phyloP scores from a whole-genome alignment of 1,140 invertebrate genomes.

The Apis laboriosa region DNA sequence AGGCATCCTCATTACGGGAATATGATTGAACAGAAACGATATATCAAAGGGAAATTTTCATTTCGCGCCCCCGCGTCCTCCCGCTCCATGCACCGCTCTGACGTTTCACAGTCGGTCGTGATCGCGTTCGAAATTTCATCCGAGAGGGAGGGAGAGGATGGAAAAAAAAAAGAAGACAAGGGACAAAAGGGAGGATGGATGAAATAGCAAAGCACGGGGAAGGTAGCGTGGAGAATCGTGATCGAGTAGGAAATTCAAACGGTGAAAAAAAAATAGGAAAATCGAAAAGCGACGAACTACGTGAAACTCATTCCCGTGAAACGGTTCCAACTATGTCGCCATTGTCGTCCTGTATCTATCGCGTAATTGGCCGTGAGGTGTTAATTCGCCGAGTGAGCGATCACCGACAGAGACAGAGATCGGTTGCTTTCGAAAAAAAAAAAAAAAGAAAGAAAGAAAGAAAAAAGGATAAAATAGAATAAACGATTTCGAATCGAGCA shows the following conservation, averaged over 20 bases:
- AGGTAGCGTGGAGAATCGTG: conserved; percentile 1
- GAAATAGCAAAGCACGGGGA: not conserved
- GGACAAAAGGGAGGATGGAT: too few species aligned
- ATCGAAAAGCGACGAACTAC: conserved; percentile 10
- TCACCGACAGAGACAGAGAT: not conserved
- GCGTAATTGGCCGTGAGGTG: conserved; percentile 21
- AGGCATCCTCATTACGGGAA: not conserved
- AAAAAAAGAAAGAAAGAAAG: not conserved
- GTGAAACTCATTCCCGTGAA: conserved; percentile 27
- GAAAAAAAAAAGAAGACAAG: too few species aligned
- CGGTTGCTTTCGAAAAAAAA: not conserved
- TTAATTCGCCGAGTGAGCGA: conserved; percentile 33
- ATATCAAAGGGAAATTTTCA: not conserved
- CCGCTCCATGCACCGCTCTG: not conserved
- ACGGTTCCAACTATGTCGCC: not conserved
- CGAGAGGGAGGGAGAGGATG: not conserved
- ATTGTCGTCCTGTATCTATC: not conserved
- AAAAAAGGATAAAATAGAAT: not conserved
- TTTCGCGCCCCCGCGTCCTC: not conserved
- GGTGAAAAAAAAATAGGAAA: conserved; percentile 5
- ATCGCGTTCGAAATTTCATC: not conserved
- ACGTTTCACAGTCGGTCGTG: not conserved
- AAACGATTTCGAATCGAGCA: not conserved
- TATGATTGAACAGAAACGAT: not conserved
- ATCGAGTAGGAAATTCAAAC: conserved; percentile 7